Base-by-base conservation (phyloP, 1,140 invertebrate species). In the Orchestia grillus region DNA sequence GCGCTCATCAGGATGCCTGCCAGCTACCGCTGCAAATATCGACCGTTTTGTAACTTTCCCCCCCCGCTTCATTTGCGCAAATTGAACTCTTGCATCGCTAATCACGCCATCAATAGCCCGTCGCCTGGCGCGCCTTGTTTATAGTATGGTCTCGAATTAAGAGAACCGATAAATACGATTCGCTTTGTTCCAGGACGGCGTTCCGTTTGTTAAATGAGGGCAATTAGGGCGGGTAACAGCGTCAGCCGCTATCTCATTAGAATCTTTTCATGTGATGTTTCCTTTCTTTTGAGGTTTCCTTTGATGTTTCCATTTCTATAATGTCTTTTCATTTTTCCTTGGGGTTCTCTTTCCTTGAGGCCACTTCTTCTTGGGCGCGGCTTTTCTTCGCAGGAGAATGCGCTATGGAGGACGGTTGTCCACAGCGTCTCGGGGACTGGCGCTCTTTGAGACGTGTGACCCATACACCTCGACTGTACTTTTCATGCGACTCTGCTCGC, bases 71-170 rank as follows among this genome's bases (percentile, higher is more conserved):
- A 77, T 77, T 77, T 77, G 62, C 36, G 62, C 62, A 77, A 77
- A 77, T 77, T 77, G 62, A 77, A 77, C 15, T 77, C 62, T 77
- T 77, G 62, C 62, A 77, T 77, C 62, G 62, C 62, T 77, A 77
- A 77, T 77, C 62, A 77, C 62, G 62, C 62, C 62, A 77, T 77
- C 62, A 77, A 77, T 77, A 77, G 62, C 62, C 62, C 62, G 62
- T 77, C 62, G 62, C 28, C 19, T 77, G 62, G 11, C 62, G 11
- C 62, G 62, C 62, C 62, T 77, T 77, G 62, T 77, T 77, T 77
- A 77, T 19, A 77, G 62, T 15, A 77, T 28, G 62, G 62, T 36
- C 28, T 77, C 62, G 62, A 77, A 77, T 77, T 77, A 77, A 77
- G 11, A 77, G 62, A 77, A 77, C 62, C 62, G 62, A 77, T 77